Percentiles rank a stretch among this genome's conserved stretches.
Evolutionary conservation across 2,113 vertebrate genomes (phyloP).

Genomic region (Rattus rattus): DNA sequence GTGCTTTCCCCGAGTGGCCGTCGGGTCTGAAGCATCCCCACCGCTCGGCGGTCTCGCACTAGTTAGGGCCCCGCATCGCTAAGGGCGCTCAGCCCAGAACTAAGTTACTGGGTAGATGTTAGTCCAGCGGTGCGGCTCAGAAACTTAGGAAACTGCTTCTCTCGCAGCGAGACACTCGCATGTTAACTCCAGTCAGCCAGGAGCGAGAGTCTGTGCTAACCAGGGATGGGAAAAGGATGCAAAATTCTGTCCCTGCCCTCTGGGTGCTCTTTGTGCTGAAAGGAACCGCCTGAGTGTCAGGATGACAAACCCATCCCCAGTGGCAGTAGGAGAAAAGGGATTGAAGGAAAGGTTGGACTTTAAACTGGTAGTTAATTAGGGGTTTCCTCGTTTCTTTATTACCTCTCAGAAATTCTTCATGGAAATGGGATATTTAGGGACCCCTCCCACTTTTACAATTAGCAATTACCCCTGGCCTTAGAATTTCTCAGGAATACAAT

Average conservation of each 20-base stretch:
- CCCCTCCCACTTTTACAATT: background rate
- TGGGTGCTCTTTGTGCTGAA: background rate
- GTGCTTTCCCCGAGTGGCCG: background rate
- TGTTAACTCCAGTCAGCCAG: background rate
- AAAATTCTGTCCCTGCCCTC: background rate
- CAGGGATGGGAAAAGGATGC: no score
- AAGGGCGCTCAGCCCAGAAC: background rate
- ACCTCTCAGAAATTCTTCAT: background rate
- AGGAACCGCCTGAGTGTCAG: background rate
- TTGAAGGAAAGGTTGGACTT: background rate
- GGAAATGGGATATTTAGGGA: background rate
- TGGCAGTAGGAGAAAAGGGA: background rate
- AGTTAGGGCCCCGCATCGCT: background rate
- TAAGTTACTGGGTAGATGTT: background rate
- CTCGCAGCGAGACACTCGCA: background rate
- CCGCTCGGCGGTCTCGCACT: background rate
- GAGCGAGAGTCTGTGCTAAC: background rate
- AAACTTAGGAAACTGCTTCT: background rate
- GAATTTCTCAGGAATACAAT: background rate
- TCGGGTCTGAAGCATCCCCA: background rate
- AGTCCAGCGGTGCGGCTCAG: background rate
- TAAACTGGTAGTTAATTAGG: background rate
- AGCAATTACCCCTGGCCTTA: constrained; percentile 24
- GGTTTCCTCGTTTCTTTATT: background rate
- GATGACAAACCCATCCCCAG: background rate